Conservation (phyloP, 2,888 invertebrate genomes). For the Apamea epomidion region DNA sequence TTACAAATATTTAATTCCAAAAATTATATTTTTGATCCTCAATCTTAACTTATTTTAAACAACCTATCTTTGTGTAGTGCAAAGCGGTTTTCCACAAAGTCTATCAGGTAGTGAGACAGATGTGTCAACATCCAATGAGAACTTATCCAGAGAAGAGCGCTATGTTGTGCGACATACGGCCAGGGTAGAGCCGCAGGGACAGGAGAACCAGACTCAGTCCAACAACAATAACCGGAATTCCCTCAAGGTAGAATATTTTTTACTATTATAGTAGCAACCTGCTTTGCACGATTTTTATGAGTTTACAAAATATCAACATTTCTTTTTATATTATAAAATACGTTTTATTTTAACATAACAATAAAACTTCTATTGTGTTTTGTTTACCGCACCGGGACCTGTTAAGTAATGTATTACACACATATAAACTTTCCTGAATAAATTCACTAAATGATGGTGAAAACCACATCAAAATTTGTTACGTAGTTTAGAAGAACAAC, state of each 20-base stretch:
- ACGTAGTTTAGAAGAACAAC: too few relatives aligned
- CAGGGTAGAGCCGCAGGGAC: conserved; percentile 97
- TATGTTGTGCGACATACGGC: conserved; percentile 95
- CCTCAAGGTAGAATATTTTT: conserved; percentile 85
- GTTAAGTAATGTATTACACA: neutral
- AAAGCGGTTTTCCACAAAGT: conserved; percentile 93
- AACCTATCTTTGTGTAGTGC: conserved; percentile 73
- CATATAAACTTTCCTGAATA: too few relatives aligned
- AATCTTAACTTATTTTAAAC: neutral
- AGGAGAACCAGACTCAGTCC: conserved; percentile 92
- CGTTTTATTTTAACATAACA: too few relatives aligned
- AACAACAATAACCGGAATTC: conserved; percentile 90
- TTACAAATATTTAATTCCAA: neutral
- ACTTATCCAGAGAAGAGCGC: conserved; percentile 95
- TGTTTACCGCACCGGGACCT: too few relatives aligned
- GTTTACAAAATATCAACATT: neutral
- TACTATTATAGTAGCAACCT: neutral
- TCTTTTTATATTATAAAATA: too few relatives aligned
- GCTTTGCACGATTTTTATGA: neutral
- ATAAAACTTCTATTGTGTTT: too few relatives aligned
- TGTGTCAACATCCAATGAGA: conserved; percentile 97
- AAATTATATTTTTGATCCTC: neutral
- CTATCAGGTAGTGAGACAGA: conserved; percentile 97
- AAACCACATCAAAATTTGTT: too few relatives aligned
- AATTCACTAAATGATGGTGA: too few relatives aligned